A percentile compares a stretch with the other conserved stretches of the same genome.
phyloP scores from a whole-genome alignment of 1,140 invertebrate species.

The Delia radicum region DNA sequence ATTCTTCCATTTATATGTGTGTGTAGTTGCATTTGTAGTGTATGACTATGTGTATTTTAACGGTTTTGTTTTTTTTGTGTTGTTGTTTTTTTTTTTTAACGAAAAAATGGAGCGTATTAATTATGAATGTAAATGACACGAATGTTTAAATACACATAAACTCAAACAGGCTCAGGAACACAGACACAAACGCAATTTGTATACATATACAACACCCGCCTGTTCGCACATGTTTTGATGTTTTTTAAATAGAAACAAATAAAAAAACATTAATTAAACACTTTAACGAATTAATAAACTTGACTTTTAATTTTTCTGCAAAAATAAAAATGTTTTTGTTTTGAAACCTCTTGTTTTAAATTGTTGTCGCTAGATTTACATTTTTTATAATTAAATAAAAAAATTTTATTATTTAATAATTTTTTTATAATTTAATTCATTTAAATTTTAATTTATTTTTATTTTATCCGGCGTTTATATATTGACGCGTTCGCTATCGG shows the following conservation, averaged over 20 bases:
- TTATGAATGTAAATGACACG: constrained; percentile 27
- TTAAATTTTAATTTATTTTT: not conserved
- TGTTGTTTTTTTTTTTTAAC: constrained; percentile 8
- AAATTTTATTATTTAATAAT: not conserved
- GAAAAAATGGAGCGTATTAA: constrained; percentile 23
- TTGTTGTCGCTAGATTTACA: not conserved
- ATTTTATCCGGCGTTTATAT: not conserved
- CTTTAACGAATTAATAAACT: not conserved
- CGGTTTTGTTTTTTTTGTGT: constrained; percentile 2
- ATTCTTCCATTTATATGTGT: not conserved
- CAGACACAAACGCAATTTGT: no score
- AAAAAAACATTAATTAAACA: not conserved
- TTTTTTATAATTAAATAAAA: not conserved
- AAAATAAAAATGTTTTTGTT: not conserved
- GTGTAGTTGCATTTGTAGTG: not conserved
- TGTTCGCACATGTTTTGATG: no score
- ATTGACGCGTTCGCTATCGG: constrained; percentile 15
- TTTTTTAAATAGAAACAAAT: not conserved
- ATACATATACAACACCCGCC: no score
- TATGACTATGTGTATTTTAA: constrained; percentile 12
- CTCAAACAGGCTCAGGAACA: not conserved
- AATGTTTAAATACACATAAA: constrained; percentile 5
- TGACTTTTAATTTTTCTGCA: not conserved
- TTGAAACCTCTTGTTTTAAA: not conserved
- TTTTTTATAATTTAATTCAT: not conserved